Evolutionary conservation across 2,113 vertebrate species (phyloP).

Genomic region (Corvus moneduloides): DNA sequence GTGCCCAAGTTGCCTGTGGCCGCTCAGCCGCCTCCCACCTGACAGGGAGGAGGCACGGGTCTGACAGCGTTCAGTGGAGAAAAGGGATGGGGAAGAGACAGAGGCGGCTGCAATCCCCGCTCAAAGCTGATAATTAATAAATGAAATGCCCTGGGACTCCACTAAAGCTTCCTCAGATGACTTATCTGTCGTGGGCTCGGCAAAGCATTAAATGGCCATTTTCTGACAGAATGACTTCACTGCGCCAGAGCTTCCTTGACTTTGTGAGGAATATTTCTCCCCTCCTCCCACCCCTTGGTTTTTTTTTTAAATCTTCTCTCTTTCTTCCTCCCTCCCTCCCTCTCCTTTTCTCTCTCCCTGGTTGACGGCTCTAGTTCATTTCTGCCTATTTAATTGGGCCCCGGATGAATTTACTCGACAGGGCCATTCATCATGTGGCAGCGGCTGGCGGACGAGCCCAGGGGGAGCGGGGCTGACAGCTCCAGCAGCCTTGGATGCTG

Average conservation of each 20-base stretch:
- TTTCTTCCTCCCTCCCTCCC: slow-evolving; percentile 58
- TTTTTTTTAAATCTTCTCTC: slow-evolving; percentile 50
- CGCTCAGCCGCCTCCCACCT: neutral
- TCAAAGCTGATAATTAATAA: slow-evolving; percentile 86
- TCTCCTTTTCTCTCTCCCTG: slow-evolving; percentile 63
- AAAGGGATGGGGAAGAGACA: slow-evolving; percentile 23
- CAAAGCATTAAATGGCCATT: slow-evolving; percentile 92
- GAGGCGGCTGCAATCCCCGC: slow-evolving; percentile 48
- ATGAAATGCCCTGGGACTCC: slow-evolving; percentile 83
- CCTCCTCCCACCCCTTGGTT: slow-evolving; percentile 37
- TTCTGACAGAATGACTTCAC: slow-evolving; percentile 89
- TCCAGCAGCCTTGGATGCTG: slow-evolving; percentile 82
- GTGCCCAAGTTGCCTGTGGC: neutral
- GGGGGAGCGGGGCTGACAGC: slow-evolving; percentile 87
- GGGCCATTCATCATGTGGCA: slow-evolving; percentile 99
- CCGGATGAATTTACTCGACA: slow-evolving; percentile 98
- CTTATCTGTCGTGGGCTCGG: slow-evolving; percentile 88
- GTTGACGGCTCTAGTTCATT: slow-evolving; percentile 86
- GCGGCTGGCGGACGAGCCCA: slow-evolving; percentile 91
- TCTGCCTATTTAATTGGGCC: slow-evolving; percentile 97
- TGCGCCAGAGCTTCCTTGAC: slow-evolving; percentile 72
- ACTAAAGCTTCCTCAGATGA: slow-evolving; percentile 81
- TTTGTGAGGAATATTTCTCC: slow-evolving; percentile 73
- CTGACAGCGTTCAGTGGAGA: slow-evolving; percentile 60
- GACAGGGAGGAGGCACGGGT: slow-evolving; percentile 44